Base-by-base conservation (phyloP, 2,113 vertebrate species). In the Bujurquina vittata region DNA sequence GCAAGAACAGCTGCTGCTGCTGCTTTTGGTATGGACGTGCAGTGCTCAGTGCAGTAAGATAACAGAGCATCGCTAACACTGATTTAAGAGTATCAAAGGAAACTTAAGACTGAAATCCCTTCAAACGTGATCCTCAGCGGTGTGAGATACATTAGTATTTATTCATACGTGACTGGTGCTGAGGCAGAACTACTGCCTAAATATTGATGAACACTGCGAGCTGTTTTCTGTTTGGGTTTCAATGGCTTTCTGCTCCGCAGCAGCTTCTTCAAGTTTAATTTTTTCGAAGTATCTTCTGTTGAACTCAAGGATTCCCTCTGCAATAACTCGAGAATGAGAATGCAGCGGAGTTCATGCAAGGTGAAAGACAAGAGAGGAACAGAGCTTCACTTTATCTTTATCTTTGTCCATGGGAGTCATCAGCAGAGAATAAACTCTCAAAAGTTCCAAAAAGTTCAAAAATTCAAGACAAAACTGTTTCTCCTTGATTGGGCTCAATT, bases 21-120 rank as follows among this genome's bases (percentile, higher is more conserved):
- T 75, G 79, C 26, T 73, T 83, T 79, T 56, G 77, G 35, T 33
- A 23, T 72, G 46, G 11, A 81, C 22, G 73, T 1, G 1, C 33
- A 75, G 56, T 10, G 7, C 40, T 75, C 57, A 1, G 2, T 29
- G 75, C 62, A 79, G 61, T 0, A 31, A 88, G 74, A 88, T 26
- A 72, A 58, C 63, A 75, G 55, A 15, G 59, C 63, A 33, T 56
- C 22, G 49, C 80, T 7, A 35, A 54, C 76, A 58, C 59, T 77
- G 83, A 87, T 87, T 92, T 79, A 73, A 81, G 57, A 79, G 12
- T 56, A 87, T 87, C 85, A 91, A 90, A 89, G 83, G 67, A 56
- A 81, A 89, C 49, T 52, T 46, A 62, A 83, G 56, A 86, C 31
- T 23, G 33, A 87, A 87, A 88, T 57, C 81, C 81, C 56, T 37